Evolutionary conservation across 1,140 invertebrate genomes (phyloP).

Genomic region (Amphibalanus amphitrite): DNA sequence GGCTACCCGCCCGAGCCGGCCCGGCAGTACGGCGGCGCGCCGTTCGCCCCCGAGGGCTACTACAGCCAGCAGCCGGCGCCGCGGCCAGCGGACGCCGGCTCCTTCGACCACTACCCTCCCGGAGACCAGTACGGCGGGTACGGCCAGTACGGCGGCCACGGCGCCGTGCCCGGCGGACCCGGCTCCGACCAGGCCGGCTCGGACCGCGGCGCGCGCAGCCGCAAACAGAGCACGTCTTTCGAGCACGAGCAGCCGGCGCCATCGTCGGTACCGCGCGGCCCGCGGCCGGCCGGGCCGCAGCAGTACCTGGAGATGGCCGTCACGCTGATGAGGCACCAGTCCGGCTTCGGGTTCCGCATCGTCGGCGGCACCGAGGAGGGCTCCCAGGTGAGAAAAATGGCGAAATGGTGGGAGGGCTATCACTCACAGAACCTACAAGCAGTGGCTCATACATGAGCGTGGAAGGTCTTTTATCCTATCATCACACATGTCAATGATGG

Average conservation of each 20-base stretch:
- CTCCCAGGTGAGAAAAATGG: slow-evolving; percentile 49
- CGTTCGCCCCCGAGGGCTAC: background rate
- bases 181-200: background rate
- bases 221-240: slow-evolving; percentile 46
- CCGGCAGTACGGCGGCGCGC: background rate
- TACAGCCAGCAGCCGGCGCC: background rate
- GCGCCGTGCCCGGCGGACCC: slow-evolving; percentile 1
- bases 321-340: slow-evolving; percentile 57
- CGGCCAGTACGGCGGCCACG: slow-evolving; percentile 2
- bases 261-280: background rate
- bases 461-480: too few relatives aligned
- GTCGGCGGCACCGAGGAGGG: slow-evolving; percentile 97
- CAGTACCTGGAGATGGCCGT: slow-evolving; percentile 57
- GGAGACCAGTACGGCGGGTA: slow-evolving; percentile 3
- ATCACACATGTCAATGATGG: too few relatives aligned
- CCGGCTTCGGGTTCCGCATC: slow-evolving; percentile 91
- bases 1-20: background rate
- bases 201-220: slow-evolving; percentile 13
- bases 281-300: slow-evolving; percentile 19
- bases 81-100: background rate
- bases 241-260: slow-evolving; percentile 44
- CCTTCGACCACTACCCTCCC: background rate
- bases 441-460: too few relatives aligned
- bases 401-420: too few relatives aligned
- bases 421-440: too few relatives aligned